A percentile compares a stretch with the other conserved stretches of the same genome.
Conservation (phyloP, 2,113 vertebrate genomes). For the Clupea harengus region DNA sequence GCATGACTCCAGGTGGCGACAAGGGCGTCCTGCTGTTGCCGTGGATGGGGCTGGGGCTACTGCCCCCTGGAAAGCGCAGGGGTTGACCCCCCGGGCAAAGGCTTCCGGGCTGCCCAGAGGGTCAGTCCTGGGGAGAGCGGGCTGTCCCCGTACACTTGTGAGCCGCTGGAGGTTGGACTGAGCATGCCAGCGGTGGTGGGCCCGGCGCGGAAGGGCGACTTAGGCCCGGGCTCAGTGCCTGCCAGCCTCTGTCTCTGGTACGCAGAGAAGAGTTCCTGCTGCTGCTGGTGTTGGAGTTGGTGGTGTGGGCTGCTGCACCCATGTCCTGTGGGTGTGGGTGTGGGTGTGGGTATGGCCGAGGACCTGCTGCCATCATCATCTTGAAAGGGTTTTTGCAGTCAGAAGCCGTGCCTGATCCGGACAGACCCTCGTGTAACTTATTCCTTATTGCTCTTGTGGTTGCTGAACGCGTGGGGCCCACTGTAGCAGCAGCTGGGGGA, state of each 20-base stretch:
- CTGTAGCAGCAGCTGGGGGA: slow-evolving; percentile 78
- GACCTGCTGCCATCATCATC: slow-evolving; percentile 83
- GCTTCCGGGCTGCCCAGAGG: slow-evolving; percentile 89
- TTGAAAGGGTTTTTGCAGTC: slow-evolving; percentile 97
- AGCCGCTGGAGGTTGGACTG: slow-evolving; percentile 86
- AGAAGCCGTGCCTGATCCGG: slow-evolving; percentile 79
- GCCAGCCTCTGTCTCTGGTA: slow-evolving; percentile 84
- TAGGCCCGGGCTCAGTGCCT: slow-evolving; percentile 85
- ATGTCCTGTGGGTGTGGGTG: background rate
- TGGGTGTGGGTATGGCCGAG: slow-evolving; percentile 75
- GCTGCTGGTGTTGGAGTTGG: slow-evolving; percentile 67
- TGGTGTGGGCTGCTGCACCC: background rate
- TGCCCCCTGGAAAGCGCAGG: slow-evolving; percentile 79
- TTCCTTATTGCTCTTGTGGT: slow-evolving; percentile 89
- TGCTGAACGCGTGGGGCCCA: slow-evolving; percentile 79
- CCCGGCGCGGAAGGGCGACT: slow-evolving; percentile 86
- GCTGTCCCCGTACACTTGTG: slow-evolving; percentile 88
- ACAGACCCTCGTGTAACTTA: slow-evolving; percentile 86
- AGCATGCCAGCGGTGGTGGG: slow-evolving; percentile 79
- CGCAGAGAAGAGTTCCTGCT: slow-evolving; percentile 83
- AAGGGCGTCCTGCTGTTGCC: slow-evolving; percentile 84
- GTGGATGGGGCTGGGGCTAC: slow-evolving; percentile 86
- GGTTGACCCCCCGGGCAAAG: slow-evolving; percentile 81
- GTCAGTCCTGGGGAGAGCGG: slow-evolving; percentile 88
- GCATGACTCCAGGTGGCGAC: slow-evolving; percentile 86